These are phyloP conservation scores for Drosophila mayaguana DNA, from an alignment of 2,888 invertebrate species.

Conservation along the genomic window DNA sequence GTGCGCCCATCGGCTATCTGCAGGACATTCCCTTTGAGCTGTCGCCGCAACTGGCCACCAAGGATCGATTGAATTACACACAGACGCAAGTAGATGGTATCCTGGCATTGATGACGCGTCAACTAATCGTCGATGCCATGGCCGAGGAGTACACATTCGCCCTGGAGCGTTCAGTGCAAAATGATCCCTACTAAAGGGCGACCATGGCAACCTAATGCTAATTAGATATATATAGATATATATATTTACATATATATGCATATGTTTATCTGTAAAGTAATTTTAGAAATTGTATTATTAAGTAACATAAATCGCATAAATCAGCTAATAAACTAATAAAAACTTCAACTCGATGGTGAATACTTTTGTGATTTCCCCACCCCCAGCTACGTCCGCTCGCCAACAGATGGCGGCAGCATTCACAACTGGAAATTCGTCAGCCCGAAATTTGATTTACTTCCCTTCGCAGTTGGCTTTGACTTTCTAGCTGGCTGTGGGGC, in stretches of 20 bases:
- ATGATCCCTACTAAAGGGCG: slow-evolving; percentile 71
- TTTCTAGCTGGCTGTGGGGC: slow-evolving; percentile 1
- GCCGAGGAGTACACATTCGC: slow-evolving; percentile 80
- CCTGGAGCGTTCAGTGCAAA: slow-evolving; percentile 81
- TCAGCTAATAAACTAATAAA: background rate
- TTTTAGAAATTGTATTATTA: slow-evolving; percentile 21
- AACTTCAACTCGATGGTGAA: background rate
- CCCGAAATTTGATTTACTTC: background rate
- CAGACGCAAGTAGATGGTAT: slow-evolving; percentile 83
- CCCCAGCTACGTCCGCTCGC: background rate
- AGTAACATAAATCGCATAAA: slow-evolving; percentile 9
- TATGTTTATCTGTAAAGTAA: slow-evolving; percentile 25
- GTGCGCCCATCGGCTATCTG: slow-evolving; percentile 73
- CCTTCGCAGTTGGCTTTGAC: slow-evolving; percentile 23
- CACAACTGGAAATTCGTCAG: background rate
- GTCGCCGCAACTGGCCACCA: slow-evolving; percentile 75
- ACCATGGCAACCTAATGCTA: slow-evolving; percentile 8
- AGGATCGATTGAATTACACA: slow-evolving; percentile 68
- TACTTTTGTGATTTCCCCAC: background rate
- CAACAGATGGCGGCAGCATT: slow-evolving; percentile 16
- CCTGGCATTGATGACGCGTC: slow-evolving; percentile 80
- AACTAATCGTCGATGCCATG: slow-evolving; percentile 75
- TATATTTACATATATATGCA: background rate
- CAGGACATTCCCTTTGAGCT: slow-evolving; percentile 82
- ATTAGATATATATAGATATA: slow-evolving; percentile 8